Evolutionary conservation across 2,888 invertebrate genomes (phyloP), one percentile per base, ranked within the genome.

Genomic region (Diarsia dahlii): DNA sequence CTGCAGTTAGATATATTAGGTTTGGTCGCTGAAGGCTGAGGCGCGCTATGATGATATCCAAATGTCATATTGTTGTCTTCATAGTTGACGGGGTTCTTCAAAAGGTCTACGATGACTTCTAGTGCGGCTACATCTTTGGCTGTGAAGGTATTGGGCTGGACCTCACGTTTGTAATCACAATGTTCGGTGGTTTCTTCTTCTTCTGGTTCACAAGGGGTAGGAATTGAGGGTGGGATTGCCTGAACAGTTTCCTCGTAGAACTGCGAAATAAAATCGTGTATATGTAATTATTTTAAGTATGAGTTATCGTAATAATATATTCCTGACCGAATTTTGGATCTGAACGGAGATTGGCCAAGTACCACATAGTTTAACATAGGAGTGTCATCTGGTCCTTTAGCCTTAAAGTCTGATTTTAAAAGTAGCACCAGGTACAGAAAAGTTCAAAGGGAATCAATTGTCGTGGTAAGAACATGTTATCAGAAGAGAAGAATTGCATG

Each of bases 81-180:
- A 52, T 81, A 83, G n/a, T 82, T 84, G 0, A 84, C 74, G 4
- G 88, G 86, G 62, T 92, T 92, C 80, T 91, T 92, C 78, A 93
- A 86, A 18, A 95, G 87, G 84, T 95, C 94, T 39, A 95, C 92
- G 3, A 95, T 90, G 0, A 95, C 91, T 90, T 95, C 94, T 64
- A 95, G 74, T 3, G 93, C 94, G 3, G 93, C 93, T 1, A 95
- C 95, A 64, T 94, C 90, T 87, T 92, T 94, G 2, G 94, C 95
- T n/a, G 93, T 94, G 65, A 85, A 93, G 15, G 86, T 88, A 50
- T 88, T 80, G 46, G 79, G 66, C 2, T 66, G 48, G 9, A 71
- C 71, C 58, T 90, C 91, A 28, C 92, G 79, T 45, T 84, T 84
- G n/a, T 34, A 23, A 2, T 70, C 68, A 34, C 13, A 10, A 34